These are phyloP conservation scores for Cremastinae sp. DNA, from an alignment of 2,888 invertebrate species.

Conservation along the genomic window DNA sequence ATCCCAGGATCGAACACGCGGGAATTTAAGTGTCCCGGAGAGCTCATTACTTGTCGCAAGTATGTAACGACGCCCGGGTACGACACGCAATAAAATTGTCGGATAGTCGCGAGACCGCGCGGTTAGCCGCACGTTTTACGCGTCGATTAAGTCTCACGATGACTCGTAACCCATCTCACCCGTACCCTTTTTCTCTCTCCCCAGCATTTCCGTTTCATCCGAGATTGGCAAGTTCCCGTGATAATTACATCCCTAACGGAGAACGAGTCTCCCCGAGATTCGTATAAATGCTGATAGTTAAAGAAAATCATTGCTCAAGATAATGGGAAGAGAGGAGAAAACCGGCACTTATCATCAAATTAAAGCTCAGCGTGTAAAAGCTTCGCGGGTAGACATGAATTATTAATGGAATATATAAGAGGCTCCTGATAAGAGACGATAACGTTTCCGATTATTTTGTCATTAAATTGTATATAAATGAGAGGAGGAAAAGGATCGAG, in stretches of 20 bases:
- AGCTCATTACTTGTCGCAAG: constrained; percentile 72
- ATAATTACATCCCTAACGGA: constrained; percentile 35
- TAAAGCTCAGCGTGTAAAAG: constrained; percentile 8
- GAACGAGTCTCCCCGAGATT: background rate
- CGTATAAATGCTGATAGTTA: constrained; percentile 7
- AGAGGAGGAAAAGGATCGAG: constrained; percentile 33
- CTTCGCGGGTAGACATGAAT: constrained; percentile 12
- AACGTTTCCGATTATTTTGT: constrained; percentile 50
- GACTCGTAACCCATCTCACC: constrained; percentile 32
- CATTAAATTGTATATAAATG: constrained; percentile 63
- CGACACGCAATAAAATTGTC: constrained; percentile 71
- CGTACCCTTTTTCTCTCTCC: constrained; percentile 1
- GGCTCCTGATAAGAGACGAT: constrained; percentile 37
- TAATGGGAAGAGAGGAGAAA: constrained; percentile 1
- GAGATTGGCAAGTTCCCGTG: constrained; percentile 20
- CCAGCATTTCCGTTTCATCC: background rate
- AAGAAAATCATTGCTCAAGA: constrained; percentile 10
- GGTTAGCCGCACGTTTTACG: constrained; percentile 62
- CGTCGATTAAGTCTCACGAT: constrained; percentile 63
- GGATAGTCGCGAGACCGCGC: constrained; percentile 60
- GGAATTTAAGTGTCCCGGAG: constrained; percentile 68
- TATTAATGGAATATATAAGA: constrained; percentile 40
- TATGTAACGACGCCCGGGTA: constrained; percentile 71
- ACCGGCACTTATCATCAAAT: constrained; percentile 27
- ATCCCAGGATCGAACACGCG: constrained; percentile 59